These are phyloP conservation scores for Amblyteles armatorius DNA, from an alignment of 2,888 invertebrate genomes.

Conservation along the genomic window DNA sequence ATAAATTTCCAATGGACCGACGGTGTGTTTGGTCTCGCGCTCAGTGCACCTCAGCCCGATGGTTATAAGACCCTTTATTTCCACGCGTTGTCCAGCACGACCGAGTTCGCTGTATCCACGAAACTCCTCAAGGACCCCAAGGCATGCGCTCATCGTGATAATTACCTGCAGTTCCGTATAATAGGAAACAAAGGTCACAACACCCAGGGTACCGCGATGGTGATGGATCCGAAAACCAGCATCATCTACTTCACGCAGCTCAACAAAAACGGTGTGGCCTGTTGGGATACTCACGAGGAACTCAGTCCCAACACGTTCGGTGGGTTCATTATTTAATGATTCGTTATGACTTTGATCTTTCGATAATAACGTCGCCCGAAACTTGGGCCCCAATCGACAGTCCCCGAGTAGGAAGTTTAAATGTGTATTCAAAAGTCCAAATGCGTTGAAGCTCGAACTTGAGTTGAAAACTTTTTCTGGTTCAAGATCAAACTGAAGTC, in stretches of 20 bases:
- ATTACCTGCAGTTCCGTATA: conserved; percentile 89
- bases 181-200: conserved; percentile 90
- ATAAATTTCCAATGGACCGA: conserved; percentile 95
- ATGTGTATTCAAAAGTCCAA: too few species aligned
- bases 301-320: conserved; percentile 87
- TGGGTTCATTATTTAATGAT: conserved; percentile 67
- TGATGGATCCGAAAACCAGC: conserved; percentile 89
- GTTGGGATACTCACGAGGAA: conserved; percentile 91
- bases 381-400: background rate
- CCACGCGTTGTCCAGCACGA: conserved; percentile 92
- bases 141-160: conserved; percentile 88
- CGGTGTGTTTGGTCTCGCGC: conserved; percentile 91
- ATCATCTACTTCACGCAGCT: conserved; percentile 92
- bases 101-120: conserved; percentile 92
- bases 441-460: too few species aligned
- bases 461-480: too few species aligned
- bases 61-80: conserved; percentile 91
- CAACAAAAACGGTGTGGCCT: conserved; percentile 91
- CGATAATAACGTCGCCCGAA: background rate
- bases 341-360: background rate
- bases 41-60: conserved; percentile 86
- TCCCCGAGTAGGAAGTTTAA: too few species aligned
- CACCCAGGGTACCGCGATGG: conserved; percentile 91
- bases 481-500: too few species aligned
- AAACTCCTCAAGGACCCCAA: conserved; percentile 90